Base-by-base conservation (phyloP, 2,888 invertebrate genomes). In the Hipparchia semele region DNA sequence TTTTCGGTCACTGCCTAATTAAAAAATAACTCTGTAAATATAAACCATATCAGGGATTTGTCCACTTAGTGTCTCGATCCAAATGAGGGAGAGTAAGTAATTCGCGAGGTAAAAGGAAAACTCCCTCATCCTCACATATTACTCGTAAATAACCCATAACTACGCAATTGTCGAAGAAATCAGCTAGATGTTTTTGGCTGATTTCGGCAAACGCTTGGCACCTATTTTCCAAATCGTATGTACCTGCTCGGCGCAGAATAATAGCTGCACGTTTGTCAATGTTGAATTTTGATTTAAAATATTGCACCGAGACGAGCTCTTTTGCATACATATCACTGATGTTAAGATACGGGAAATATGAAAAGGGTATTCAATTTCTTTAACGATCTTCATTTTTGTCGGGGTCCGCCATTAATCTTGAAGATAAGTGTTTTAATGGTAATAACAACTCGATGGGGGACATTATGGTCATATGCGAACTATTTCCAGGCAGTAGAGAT, bases 401-500 rank as follows among this genome's bases (percentile, higher is more conserved):
- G 69, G 53, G 53, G 39, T 54, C 53, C 49, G 86, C 86, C 85
- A 90, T 91, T 89, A 90, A 90, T 90, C 89, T 90, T 85, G 79
- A 84, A 90, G 90, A 91, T 90, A 90, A 90, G 84, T 85, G 86
- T 87, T 88, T 81, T 90, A 89, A 90, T 90, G 88, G 88, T 87
- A 88, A 90, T 90, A 89, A 86, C 83, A 87, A 85, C 83, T 82
- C 85, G 82, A 79, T 81, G 78, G 81, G 39, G 84, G 85, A 83
- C 60, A n/a, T 69, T 61, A 69, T 61, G 61, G 69, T 61, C 70
- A 70, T 70, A 58, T 67, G 60, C 61, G 69, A 70, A 82, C 81
- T 82, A 69, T 73, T 61, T 39, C 53, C 23, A 45, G 49, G 54
- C 59, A 23, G 45, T 61, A 51, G 71, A 68, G 68, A 75, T 70